Conservation (phyloP, 1,140 invertebrate species). For the Drosophila serrata region DNA sequence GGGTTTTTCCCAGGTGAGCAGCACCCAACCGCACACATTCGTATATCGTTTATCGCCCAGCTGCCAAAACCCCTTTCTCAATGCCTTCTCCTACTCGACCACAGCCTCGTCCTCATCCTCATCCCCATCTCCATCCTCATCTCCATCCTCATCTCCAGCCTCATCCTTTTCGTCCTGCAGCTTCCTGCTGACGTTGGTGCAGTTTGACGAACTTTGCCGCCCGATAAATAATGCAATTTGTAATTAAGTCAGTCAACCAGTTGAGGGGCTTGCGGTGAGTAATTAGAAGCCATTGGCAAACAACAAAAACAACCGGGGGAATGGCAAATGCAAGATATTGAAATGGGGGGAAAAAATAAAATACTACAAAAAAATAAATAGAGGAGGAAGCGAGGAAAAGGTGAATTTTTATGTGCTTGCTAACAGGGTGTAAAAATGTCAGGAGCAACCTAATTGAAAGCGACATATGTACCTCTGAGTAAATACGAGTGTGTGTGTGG, state of each 20-base stretch:
- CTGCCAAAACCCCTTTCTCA: slow-evolving; percentile 5
- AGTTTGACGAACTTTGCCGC: slow-evolving; percentile 82
- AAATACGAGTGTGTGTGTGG: slow-evolving; percentile 25
- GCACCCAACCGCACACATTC: slow-evolving; percentile 19
- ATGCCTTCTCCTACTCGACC: neutral
- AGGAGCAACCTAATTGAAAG: slow-evolving; percentile 65
- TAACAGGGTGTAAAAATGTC: slow-evolving; percentile 47
- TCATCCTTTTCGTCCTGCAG: neutral
- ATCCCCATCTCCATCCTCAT: neutral
- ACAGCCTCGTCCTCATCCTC: neutral
- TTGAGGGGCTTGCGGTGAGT: slow-evolving; percentile 43
- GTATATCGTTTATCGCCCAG: slow-evolving; percentile 20
- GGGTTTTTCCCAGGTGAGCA: neutral
- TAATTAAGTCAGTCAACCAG: slow-evolving; percentile 81
- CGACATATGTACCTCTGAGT: slow-evolving; percentile 7
- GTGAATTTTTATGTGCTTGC: slow-evolving; percentile 38
- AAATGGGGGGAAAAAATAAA: slow-evolving; percentile 12
- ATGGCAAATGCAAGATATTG: slow-evolving; percentile 25
- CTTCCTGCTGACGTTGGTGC: slow-evolving; percentile 18
- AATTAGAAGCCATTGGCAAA: slow-evolving; percentile 68
- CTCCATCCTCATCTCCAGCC: neutral
- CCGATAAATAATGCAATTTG: slow-evolving; percentile 83
- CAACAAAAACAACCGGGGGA: slow-evolving; percentile 26
- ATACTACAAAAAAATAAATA: neutral
- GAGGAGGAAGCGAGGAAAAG: slow-evolving; percentile 8